Evolutionary conservation across 2,797 vertebrate genomes (phyloP).

Genomic region (Oryzias dopingdopingensis): DNA sequence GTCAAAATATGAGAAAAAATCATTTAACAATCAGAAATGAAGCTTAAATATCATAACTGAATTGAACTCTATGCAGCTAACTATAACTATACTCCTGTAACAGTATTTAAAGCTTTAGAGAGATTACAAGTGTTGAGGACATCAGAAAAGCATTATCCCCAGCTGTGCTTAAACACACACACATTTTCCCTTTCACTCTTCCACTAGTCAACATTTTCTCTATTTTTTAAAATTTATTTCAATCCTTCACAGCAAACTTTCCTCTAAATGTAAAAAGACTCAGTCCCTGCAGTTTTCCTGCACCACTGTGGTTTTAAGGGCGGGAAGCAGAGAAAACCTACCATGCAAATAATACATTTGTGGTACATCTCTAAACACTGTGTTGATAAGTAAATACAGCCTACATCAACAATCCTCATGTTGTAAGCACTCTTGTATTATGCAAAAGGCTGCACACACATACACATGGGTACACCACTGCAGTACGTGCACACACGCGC

Average conservation of each 20-base stretch:
- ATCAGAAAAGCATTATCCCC: conserved; percentile 62
- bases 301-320: conserved; percentile 26
- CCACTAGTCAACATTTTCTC: conserved; percentile 46
- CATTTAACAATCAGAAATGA: neutral
- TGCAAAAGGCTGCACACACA: conserved; percentile 29
- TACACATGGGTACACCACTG: conserved; percentile 24
- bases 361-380: conserved; percentile 65
- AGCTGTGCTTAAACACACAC: conserved; percentile 50
- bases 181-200: conserved; percentile 43
- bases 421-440: conserved; percentile 60
- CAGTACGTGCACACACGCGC: conserved; percentile 37
- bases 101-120: conserved; percentile 72
- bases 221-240: neutral
- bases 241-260: conserved; percentile 21
- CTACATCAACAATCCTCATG: conserved; percentile 74
- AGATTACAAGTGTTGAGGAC: conserved; percentile 71
- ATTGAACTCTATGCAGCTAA: conserved; percentile 18
- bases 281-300: conserved; percentile 13
- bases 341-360: conserved; percentile 52
- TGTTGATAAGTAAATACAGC: conserved; percentile 76
- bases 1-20: neutral
- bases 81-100: conserved; percentile 46
- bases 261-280: conserved; percentile 39
- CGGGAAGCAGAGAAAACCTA: conserved; percentile 22
- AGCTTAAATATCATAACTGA: conserved; percentile 5